Percentiles rank a stretch among this genome's conserved stretches.
Conservation (phyloP, 2,113 vertebrate genomes). For the Psettodes erumei region DNA sequence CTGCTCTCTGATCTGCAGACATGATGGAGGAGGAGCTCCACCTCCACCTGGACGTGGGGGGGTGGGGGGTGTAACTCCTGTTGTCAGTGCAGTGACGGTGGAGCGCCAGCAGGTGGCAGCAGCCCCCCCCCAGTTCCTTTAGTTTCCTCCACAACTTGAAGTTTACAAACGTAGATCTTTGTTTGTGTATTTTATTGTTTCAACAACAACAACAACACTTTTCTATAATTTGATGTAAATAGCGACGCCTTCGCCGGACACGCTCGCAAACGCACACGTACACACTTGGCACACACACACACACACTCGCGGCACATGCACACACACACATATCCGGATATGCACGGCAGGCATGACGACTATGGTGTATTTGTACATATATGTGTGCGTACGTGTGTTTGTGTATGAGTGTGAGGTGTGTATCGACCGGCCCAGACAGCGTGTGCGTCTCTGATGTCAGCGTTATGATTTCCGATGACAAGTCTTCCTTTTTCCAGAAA, state of each 20-base stretch:
- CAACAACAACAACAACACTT: constrained; percentile 64
- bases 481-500: constrained; percentile 86
- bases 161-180: constrained; percentile 64
- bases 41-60: too few relatives aligned
- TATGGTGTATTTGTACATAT: constrained; percentile 57
- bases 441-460: constrained; percentile 60
- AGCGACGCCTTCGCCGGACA: constrained; percentile 80
- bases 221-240: constrained; percentile 79
- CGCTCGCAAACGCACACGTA: constrained; percentile 62
- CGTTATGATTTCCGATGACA: constrained; percentile 73
- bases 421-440: constrained; percentile 66
- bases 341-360: constrained; percentile 62
- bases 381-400: constrained; percentile 69
- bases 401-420: constrained; percentile 68
- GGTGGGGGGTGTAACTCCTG: too few relatives aligned
- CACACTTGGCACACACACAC: constrained; percentile 56
- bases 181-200: constrained; percentile 67
- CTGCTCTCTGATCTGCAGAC: constrained; percentile 75
- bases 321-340: constrained; percentile 62
- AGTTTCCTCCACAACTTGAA: constrained; percentile 74
- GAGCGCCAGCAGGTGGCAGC: constrained; percentile 64
- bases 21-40: too few relatives aligned
- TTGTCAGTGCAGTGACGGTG: constrained; percentile 48
- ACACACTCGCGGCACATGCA: constrained; percentile 65
- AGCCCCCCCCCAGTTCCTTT: too few relatives aligned